Conservation (phyloP, 37 sponge, comb jelly and placozoan genomes). For the Eunapius fragilis region DNA sequence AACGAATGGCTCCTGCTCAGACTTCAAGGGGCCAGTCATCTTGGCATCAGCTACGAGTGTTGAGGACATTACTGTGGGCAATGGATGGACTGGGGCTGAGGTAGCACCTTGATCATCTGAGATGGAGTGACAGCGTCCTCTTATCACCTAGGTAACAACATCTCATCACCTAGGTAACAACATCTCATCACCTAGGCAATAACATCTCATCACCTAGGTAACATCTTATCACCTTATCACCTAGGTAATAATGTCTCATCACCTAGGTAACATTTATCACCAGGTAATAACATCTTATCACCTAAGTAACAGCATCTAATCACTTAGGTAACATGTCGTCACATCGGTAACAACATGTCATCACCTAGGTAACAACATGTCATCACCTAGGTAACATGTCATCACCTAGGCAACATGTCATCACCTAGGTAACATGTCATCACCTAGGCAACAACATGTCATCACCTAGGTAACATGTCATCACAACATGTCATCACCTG, state of each 20-base stretch:
- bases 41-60: background rate
- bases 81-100: background rate
- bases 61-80: background rate
- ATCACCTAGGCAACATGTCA: too few species aligned
- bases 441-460: background rate
- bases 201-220: background rate
- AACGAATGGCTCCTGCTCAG: background rate
- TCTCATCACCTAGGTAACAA: background rate
- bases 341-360: background rate
- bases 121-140: slow-evolving; percentile 1
- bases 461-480: background rate
- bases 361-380: background rate
- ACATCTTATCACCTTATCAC: background rate
- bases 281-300: too few species aligned
- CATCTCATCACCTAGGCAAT: background rate
- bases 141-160: background rate
- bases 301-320: background rate
- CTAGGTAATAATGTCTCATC: background rate
- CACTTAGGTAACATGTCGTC: too few species aligned
- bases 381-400: background rate
- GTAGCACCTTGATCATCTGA: background rate
- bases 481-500: background rate
- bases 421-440: background rate
- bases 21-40: background rate
- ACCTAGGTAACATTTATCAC: background rate